Evolutionary conservation across 2,797 vertebrate species (phyloP), one percentile per base, ranked within the genome.

Genomic region (Parauchenoglanis punctatus): DNA sequence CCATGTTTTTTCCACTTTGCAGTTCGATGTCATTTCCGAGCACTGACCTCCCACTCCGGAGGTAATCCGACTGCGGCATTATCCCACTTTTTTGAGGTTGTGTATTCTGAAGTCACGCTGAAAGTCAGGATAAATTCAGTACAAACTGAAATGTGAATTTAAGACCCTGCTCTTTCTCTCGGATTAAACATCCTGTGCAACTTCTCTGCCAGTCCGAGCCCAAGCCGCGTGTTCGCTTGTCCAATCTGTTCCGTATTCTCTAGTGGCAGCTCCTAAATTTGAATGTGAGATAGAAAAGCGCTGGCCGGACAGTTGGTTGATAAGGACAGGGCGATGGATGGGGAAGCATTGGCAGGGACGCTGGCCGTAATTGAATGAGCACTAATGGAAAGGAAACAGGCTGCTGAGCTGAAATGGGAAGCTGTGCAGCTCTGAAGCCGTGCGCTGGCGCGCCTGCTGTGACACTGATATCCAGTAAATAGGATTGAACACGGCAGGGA

Each of bases 401-500:
- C 88, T 85, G 83, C 84, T 87, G 81, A 77, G 85, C 86, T 86
- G 86, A 88, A 91, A 91, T 89, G 73, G 72, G 87, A 73, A 75
- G 89, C 81, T 89, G 68, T 44, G 82, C 82, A 56, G 49, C 87
- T 78, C 72, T 58, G 84, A 85, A 54, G 31, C 31, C 54, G 20
- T 23, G 77, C 59, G 85, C 89, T 77, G 89, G 88, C 15, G 82
- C 6, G 75, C 90, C 90, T 89, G 89, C 91, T 91, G 90, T 85
- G 90, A 81, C 83, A 82, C 73, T 91, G 89, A 90, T 91, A 91
- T 81, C 87, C 87, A 89, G 89, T 89, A 91, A 91, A 92, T 91
- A 90, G 92, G 91, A 92, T 88, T 91, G 86, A 90, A 85, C 89
- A 87, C 89, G 83, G 90, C 89, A 67, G 89, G 91, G 88, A 87